These are phyloP conservation scores for Dromiciops gliroides DNA, from an alignment of 2,113 vertebrate genomes.

Conservation along the genomic window DNA sequence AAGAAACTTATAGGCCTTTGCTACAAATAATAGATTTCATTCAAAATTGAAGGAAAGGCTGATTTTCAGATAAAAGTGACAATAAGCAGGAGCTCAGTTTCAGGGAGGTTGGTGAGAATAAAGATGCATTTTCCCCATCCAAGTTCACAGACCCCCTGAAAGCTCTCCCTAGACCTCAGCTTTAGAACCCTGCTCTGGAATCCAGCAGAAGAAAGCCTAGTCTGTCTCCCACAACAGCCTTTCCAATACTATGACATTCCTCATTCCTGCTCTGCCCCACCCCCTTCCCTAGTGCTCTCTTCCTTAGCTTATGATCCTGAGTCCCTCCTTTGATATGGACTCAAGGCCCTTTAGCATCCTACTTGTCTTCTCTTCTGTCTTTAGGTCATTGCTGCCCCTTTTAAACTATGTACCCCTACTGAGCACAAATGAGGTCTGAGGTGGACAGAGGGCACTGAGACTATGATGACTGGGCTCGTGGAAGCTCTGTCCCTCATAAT, in stretches of 20 bases:
- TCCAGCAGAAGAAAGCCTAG: neutral
- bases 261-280: neutral
- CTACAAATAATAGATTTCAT: neutral
- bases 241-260: neutral
- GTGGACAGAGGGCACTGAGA: neutral
- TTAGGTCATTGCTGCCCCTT: too few relatives aligned
- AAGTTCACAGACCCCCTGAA: neutral
- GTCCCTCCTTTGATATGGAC: neutral
- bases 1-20: neutral
- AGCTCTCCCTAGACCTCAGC: neutral
- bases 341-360: neutral
- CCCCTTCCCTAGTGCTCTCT: neutral
- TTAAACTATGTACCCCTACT: neutral
- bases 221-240: neutral
- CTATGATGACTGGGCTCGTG: too few relatives aligned
- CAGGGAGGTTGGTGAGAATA: neutral
- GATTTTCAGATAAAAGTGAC: neutral
- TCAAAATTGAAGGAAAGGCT: neutral
- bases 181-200: neutral
- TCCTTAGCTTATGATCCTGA: neutral
- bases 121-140: neutral
- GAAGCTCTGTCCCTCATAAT: neutral
- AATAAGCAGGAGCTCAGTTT: neutral
- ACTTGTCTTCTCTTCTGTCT: neutral
- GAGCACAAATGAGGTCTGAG: neutral